Evolutionary conservation across 2,888 invertebrate species (phyloP).

Genomic region (Mycalesis mineus): DNA sequence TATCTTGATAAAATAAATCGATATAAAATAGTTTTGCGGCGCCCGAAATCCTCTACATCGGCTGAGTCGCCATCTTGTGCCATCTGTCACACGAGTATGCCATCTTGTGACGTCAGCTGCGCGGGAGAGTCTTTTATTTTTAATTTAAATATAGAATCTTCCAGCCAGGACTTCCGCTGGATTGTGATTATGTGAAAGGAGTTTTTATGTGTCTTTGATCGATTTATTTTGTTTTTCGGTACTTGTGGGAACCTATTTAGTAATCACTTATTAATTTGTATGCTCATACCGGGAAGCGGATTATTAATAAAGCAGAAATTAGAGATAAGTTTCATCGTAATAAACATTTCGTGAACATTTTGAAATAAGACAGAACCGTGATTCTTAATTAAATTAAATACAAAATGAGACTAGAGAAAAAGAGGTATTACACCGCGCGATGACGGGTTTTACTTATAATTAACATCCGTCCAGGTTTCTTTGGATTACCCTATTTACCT

Average conservation of each 20-base stretch:
- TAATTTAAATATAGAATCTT: constrained; percentile 25
- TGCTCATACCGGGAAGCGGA: too few relatives aligned
- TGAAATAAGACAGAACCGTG: not conserved
- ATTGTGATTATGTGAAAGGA: constrained; percentile 23
- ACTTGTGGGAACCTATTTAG: constrained; percentile 8
- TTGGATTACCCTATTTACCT: not conserved
- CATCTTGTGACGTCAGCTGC: constrained; percentile 28
- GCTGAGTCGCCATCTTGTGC: constrained; percentile 3
- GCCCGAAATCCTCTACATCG: constrained; percentile 2
- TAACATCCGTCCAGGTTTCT: not conserved
- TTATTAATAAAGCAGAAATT: too few relatives aligned
- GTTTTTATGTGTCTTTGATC: constrained; percentile 17
- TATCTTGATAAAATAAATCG: not conserved
- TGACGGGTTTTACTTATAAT: constrained; percentile 3
- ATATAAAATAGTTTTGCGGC: constrained; percentile 1
- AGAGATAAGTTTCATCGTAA: too few relatives aligned
- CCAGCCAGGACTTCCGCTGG: constrained; percentile 27
- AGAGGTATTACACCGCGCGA: not conserved
- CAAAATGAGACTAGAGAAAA: constrained; percentile 5
- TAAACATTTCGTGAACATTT: too few relatives aligned
- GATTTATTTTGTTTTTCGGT: constrained; percentile 12
- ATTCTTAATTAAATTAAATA: constrained; percentile 2
- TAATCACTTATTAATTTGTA: not conserved
- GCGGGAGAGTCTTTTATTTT: constrained; percentile 27
- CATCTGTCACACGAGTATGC: constrained; percentile 19